Conservation (phyloP, 2,888 invertebrate genomes). For the Hetaerina titia region DNA sequence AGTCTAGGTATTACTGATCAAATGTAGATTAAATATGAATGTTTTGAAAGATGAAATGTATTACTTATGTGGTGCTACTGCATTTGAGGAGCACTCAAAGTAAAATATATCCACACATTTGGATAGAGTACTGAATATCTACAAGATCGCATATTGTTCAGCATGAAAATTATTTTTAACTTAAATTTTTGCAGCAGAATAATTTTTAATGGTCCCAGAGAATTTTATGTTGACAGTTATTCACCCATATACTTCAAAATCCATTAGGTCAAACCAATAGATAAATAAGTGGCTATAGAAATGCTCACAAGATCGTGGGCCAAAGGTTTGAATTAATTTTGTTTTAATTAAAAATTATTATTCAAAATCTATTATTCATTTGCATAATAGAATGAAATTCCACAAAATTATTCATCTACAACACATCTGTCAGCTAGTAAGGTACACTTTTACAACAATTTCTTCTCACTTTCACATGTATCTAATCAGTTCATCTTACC, state of each 20-base stretch:
- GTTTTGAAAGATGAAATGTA: neutral
- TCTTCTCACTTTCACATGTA: neutral
- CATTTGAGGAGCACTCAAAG: neutral
- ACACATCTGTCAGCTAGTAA: neutral
- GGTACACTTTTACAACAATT: neutral
- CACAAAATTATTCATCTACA: neutral
- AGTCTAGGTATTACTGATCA: neutral
- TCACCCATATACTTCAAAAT: neutral
- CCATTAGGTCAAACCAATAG: neutral
- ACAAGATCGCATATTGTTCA: neutral
- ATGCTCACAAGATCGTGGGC: neutral
- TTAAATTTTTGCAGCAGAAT: neutral
- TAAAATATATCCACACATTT: neutral
- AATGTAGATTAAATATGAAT: neutral
- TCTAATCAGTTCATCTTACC: neutral
- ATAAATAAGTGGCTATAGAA: neutral
- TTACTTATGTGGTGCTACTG: neutral
- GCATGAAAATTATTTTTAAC: neutral
- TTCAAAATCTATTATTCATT: neutral
- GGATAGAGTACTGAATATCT: neutral
- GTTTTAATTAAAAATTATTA: neutral
- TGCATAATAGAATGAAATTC: neutral
- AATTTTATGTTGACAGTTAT: neutral
- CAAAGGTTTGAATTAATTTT: neutral
- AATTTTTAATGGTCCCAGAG: constrained; percentile 19